Evolutionary conservation across 2,113 vertebrate species (phyloP).

Genomic region (Amblyornis subalaris): DNA sequence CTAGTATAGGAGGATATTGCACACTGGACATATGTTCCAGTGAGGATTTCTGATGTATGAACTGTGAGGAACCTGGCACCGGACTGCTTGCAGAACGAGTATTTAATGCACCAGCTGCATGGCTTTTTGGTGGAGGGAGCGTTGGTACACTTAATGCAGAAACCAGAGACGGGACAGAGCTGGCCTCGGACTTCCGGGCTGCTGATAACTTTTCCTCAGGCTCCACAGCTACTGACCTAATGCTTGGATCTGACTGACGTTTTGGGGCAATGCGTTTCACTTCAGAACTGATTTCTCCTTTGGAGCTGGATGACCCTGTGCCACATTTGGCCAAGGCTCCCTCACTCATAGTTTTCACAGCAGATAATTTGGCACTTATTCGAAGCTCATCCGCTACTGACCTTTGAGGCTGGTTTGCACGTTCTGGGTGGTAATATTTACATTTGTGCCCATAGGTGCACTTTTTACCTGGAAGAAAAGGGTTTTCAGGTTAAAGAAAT

Average conservation of each 20-base stretch:
- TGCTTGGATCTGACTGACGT: slow-evolving; percentile 96
- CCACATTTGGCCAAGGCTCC: slow-evolving; percentile 89
- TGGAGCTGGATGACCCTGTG: slow-evolving; percentile 72
- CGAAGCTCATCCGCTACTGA: slow-evolving; percentile 97
- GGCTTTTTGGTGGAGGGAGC: slow-evolving; percentile 90
- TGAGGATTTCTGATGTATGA: slow-evolving; percentile 86
- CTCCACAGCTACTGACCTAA: slow-evolving; percentile 90
- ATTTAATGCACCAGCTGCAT: slow-evolving; percentile 92
- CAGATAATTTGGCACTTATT: slow-evolving; percentile 96
- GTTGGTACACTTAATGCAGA: slow-evolving; percentile 95
- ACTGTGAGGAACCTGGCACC: slow-evolving; percentile 92
- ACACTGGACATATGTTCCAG: slow-evolving; percentile 93
- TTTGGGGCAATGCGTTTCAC: slow-evolving; percentile 92
- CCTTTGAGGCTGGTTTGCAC: slow-evolving; percentile 91
- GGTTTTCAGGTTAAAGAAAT: slow-evolving; percentile 15
- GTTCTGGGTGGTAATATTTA: slow-evolving; percentile 98
- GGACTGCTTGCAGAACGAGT: slow-evolving; percentile 97
- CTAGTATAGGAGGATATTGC: slow-evolving; percentile 95
- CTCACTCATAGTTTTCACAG: slow-evolving; percentile 97
- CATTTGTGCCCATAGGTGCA: slow-evolving; percentile 99
- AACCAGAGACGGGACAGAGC: slow-evolving; percentile 94
- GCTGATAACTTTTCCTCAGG: slow-evolving; percentile 86
- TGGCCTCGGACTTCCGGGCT: slow-evolving; percentile 88
- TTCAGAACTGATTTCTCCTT: slow-evolving; percentile 85
- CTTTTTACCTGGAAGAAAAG: slow-evolving; percentile 88